Base-by-base conservation (phyloP, 2,113 vertebrate species). In the Onychostruthus taczanowskii region DNA sequence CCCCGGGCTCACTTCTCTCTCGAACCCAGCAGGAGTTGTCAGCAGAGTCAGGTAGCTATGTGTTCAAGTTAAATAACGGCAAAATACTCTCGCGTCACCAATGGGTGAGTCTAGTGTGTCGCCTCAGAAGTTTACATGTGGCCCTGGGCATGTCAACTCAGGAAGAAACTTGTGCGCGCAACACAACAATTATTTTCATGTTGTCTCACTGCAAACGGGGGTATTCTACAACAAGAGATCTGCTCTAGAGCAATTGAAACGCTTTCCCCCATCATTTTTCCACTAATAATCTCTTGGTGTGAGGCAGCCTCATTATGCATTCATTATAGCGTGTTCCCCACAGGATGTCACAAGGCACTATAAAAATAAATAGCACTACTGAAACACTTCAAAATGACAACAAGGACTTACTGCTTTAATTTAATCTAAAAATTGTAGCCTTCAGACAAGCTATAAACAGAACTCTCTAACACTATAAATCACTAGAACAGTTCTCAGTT, bases 1-100 rank as follows among this genome's bases (percentile, higher is more conserved):
- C 53, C 1, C 33, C 7, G 63, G 9, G 37, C 37, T 28, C 27
- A 0, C 0, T 1, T 9, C 26, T 7, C 41, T 10, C 26, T 2
- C 10, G 56, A 20, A 7, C 11, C 13, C 0, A 1, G 47, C 43
- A 8, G 20, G n/a, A 17, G 18, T 0, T 69, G 31, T 24, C 6
- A 27, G 11, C 5, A 35, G 7, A 11, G 24, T 7, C 31, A 1
- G 0, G 16, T 1, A 12, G n/a, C 5, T 18, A 0, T 2, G 58
- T 33, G 62, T 11, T 27, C 21, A 6, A 52, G 41, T 8, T 4
- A 44, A 50, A 41, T 33, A 35, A 35, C 0, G 18, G 9, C 21
- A 3, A 5, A 2, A 5, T 2, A 1, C 30, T 18, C 16, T 18
- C 24, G 2, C 8, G 10, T 11, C 52, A 2, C 5, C 27, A 4